Conservation (phyloP, 1,140 invertebrate species). For the Aphelenchoides fujianensis region DNA sequence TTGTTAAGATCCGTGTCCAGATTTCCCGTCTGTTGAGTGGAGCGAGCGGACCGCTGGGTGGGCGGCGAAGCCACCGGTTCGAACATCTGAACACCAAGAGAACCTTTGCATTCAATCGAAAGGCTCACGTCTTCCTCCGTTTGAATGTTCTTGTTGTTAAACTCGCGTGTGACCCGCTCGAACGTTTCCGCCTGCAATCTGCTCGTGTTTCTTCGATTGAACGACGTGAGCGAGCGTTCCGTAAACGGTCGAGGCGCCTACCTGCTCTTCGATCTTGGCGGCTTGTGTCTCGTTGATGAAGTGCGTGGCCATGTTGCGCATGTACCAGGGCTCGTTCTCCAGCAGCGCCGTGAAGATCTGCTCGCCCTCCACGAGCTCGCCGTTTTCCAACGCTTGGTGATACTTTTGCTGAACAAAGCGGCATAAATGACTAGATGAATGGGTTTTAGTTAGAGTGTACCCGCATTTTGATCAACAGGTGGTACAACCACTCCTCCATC, state of each 20-base stretch:
- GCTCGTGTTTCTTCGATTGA: no score
- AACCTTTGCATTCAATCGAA: neutral
- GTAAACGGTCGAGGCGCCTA: conserved; percentile 10
- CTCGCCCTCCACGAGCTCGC: conserved; percentile 33
- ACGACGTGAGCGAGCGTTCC: neutral
- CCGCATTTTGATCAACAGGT: conserved; percentile 56
- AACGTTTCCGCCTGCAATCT: conserved; percentile 51
- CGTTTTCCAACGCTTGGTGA: conserved; percentile 43
- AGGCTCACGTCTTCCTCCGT: conserved; percentile 36
- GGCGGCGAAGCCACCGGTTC: neutral
- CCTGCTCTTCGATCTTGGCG: conserved; percentile 43
- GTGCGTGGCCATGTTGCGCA: conserved; percentile 51
- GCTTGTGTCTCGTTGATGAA: conserved; percentile 56
- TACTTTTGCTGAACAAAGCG: conserved; percentile 57
- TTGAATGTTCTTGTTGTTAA: conserved; percentile 57
- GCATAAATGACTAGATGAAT: no score
- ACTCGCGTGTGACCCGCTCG: conserved; percentile 40
- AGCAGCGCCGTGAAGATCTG: conserved; percentile 44
- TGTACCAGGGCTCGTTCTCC: conserved; percentile 49
- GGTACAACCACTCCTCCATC: conserved; percentile 62
- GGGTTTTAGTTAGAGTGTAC: no score
- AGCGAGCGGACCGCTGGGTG: neutral
- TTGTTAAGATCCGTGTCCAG: neutral
- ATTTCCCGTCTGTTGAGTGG: neutral
- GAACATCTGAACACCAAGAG: neutral